Percentiles rank a stretch among this genome's conserved stretches.
phyloP scores from a whole-genome alignment of 2,888 invertebrate genomes.

The Mesoligia furuncula region DNA sequence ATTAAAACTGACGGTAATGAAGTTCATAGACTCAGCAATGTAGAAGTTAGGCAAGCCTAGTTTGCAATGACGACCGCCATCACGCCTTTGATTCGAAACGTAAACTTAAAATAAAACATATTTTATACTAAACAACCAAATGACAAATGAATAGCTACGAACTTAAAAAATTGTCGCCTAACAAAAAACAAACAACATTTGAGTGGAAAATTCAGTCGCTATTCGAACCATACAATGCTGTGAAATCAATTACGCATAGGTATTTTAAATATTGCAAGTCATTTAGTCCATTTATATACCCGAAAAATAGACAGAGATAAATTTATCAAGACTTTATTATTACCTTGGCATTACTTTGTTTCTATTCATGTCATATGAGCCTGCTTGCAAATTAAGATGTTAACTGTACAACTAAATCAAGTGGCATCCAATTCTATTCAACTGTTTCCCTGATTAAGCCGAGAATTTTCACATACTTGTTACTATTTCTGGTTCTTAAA shows the following conservation, averaged over 20 bases:
- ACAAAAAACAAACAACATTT: constrained; percentile 24
- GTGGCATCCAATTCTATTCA: neutral
- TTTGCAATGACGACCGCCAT: neutral
- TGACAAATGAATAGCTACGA: constrained; percentile 4
- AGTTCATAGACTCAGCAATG: constrained; percentile 15
- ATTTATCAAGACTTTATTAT: neutral
- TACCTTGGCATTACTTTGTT: neutral
- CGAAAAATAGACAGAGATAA: constrained; percentile 1
- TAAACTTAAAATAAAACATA: neutral
- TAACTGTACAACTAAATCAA: neutral
- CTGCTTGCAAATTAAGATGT: neutral
- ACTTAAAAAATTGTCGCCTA: constrained; percentile 5
- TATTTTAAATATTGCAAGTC: constrained; percentile 45
- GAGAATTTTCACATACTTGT: neutral
- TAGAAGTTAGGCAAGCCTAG: constrained; percentile 4
- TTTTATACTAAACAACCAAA: neutral
- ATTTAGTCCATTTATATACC: constrained; percentile 8
- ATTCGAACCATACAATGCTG: constrained; percentile 19
- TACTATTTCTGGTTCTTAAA: neutral
- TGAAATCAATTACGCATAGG: constrained; percentile 35
- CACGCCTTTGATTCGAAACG: neutral
- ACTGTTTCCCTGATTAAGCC: neutral
- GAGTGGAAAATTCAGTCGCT: constrained; percentile 9
- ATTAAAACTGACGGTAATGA: constrained; percentile 40
- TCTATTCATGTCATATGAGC: neutral